Percentiles rank a stretch among this genome's conserved stretches.
Evolutionary conservation across 2,888 invertebrate species (phyloP).

Genomic region (Bombylius major): DNA sequence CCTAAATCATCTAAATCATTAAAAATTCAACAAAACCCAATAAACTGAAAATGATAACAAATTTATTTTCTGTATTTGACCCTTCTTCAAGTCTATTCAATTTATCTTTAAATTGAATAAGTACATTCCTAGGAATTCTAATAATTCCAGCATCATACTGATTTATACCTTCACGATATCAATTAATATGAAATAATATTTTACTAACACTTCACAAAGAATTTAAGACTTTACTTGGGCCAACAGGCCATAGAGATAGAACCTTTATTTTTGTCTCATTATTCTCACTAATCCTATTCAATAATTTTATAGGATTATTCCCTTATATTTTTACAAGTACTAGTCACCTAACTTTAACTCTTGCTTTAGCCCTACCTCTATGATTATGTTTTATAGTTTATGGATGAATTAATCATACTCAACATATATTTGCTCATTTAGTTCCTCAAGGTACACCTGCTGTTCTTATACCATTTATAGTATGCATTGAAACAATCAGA

Average conservation of each 20-base stretch:
- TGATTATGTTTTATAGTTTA: slow-evolving; percentile 54
- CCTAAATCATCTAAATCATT: slow-evolving; percentile 25
- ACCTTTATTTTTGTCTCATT: slow-evolving; percentile 44
- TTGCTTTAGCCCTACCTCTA: slow-evolving; percentile 47
- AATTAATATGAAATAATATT: slow-evolving; percentile 40
- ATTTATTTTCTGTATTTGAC: slow-evolving; percentile 56
- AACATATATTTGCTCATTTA: slow-evolving; percentile 53
- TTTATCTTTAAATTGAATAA: slow-evolving; percentile 47
- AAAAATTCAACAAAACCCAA: slow-evolving; percentile 22
- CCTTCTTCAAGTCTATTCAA: slow-evolving; percentile 42
- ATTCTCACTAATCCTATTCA: slow-evolving; percentile 48
- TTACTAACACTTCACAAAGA: slow-evolving; percentile 40
- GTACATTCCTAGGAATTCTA: slow-evolving; percentile 40
- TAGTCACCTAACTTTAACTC: slow-evolving; percentile 47
- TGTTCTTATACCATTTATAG: slow-evolving; percentile 56
- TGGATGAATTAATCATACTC: slow-evolving; percentile 49
- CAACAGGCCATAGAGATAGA: slow-evolving; percentile 37
- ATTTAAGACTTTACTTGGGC: slow-evolving; percentile 44
- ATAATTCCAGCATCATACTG: slow-evolving; percentile 43
- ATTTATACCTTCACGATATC: slow-evolving; percentile 42
- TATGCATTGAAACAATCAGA: slow-evolving; percentile 61
- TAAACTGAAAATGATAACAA: slow-evolving; percentile 52
- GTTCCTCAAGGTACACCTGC: slow-evolving; percentile 54
- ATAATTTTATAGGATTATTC: slow-evolving; percentile 56
- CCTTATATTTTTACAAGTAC: slow-evolving; percentile 59